Evolutionary conservation across 2,113 vertebrate genomes (phyloP).

Genomic region (Nannobrachium achirus): DNA sequence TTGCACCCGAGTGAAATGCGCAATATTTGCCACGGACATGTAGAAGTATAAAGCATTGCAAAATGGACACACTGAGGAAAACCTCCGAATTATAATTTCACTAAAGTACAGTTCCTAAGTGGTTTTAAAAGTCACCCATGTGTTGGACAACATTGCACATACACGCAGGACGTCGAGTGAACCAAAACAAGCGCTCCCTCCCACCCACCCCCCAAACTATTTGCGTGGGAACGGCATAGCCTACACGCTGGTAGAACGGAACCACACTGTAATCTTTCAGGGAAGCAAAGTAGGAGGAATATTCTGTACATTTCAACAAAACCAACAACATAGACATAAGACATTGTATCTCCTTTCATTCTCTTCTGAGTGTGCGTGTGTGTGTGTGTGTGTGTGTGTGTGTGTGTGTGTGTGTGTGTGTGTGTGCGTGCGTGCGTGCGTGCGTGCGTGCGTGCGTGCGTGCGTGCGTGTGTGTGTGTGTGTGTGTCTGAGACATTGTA

Average conservation of each 20-base stretch:
- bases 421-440: not conserved
- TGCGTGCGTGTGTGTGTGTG: not conserved
- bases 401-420: conserved; percentile 2
- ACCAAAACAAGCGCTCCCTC: too few species aligned
- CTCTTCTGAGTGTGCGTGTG: conserved; percentile 6
- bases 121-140: too few species aligned
- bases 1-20: too few species aligned
- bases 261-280: conserved; percentile 18
- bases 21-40: too few species aligned
- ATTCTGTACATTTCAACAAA: not conserved
- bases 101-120: too few species aligned
- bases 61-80: too few species aligned
- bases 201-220: too few species aligned
- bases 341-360: conserved; percentile 5
- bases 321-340: conserved; percentile 1
- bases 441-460: conserved; percentile 28
- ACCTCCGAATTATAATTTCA: too few species aligned
- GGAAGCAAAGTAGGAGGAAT: conserved; percentile 15
- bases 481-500: not conserved
- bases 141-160: too few species aligned
- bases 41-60: too few species aligned
- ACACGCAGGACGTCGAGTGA: too few species aligned
- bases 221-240: too few species aligned
- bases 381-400: conserved; percentile 17
- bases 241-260: conserved; percentile 12